Conservation (phyloP, 2,113 vertebrate genomes). For the Vulpes lagopus region DNA sequence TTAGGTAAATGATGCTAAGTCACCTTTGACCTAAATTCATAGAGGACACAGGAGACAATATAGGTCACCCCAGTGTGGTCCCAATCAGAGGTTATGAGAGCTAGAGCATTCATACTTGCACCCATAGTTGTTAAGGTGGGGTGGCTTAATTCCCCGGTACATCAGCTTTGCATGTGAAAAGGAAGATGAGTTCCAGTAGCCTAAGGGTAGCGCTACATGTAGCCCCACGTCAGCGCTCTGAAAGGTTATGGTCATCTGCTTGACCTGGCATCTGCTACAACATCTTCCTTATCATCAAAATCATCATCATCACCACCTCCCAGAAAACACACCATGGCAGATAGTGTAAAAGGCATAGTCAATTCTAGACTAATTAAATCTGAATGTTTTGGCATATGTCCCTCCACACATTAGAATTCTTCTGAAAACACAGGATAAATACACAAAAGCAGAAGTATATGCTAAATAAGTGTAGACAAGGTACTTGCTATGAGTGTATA, state of each 20-base stretch:
- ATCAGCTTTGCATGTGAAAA: not conserved
- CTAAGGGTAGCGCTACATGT: not conserved
- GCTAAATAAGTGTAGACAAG: not conserved
- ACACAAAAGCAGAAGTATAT: not conserved
- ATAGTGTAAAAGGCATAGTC: not conserved
- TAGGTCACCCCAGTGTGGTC: not conserved
- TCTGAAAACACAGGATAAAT: not conserved
- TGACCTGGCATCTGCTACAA: not conserved
- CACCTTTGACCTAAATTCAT: not conserved
- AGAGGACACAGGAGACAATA: not conserved
- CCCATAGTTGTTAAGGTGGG: not conserved
- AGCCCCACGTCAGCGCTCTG: not conserved
- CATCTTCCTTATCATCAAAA: not conserved
- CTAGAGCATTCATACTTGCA: not conserved
- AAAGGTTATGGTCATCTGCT: not conserved
- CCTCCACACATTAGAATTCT: not conserved
- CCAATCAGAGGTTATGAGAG: not conserved
- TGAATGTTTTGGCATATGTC: too few relatives aligned
- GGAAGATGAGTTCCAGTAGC: not conserved
- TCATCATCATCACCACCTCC: not conserved
- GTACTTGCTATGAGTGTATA: not conserved
- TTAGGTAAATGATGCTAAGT: not conserved
- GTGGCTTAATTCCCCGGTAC: not conserved
- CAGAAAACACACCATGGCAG: not conserved
- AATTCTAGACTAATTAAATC: too few relatives aligned